A percentile compares a stretch with the other conserved stretches of the same genome.
These are phyloP conservation scores for Oxyura jamaicensis DNA, from an alignment of 2,113 vertebrate species.

Conservation along the genomic window DNA sequence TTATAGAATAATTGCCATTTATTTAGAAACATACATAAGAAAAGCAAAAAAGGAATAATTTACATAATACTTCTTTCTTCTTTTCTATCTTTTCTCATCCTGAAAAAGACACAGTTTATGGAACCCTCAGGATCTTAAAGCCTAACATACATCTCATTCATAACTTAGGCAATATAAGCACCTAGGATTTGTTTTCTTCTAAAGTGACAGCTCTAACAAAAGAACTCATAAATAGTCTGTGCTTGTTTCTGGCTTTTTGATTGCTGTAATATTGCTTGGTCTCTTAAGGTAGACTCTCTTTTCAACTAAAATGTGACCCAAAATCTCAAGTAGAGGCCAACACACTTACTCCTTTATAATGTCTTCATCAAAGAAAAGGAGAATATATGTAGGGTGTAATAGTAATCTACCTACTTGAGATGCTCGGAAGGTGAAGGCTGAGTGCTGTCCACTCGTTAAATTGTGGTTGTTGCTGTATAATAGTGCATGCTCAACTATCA, in stretches of 20 bases:
- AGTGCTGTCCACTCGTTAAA: neutral
- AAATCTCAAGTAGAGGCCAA: neutral
- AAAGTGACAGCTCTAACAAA: neutral
- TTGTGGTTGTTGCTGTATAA: neutral
- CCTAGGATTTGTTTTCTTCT: neutral
- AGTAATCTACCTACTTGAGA: neutral
- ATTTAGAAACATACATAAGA: constrained; percentile 14
- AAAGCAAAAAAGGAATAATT: neutral
- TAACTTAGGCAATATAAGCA: neutral
- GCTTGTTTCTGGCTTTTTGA: neutral
- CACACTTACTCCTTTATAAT: neutral
- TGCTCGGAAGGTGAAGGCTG: neutral
- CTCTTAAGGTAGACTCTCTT: neutral
- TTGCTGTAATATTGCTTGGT: neutral
- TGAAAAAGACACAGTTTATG: neutral
- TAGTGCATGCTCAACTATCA: neutral
- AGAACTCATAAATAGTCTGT: neutral
- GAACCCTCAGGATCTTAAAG: neutral
- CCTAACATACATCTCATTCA: neutral
- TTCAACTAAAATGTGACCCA: neutral
- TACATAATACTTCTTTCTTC: neutral
- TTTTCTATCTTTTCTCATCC: neutral
- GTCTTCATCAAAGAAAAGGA: neutral
- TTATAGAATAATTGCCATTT: constrained; percentile 14
- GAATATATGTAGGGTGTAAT: neutral